A percentile compares a stretch with the other conserved stretches of the same genome.
Evolutionary conservation across 2,113 vertebrate species (phyloP).

Genomic region (Ammodytes dubius): DNA sequence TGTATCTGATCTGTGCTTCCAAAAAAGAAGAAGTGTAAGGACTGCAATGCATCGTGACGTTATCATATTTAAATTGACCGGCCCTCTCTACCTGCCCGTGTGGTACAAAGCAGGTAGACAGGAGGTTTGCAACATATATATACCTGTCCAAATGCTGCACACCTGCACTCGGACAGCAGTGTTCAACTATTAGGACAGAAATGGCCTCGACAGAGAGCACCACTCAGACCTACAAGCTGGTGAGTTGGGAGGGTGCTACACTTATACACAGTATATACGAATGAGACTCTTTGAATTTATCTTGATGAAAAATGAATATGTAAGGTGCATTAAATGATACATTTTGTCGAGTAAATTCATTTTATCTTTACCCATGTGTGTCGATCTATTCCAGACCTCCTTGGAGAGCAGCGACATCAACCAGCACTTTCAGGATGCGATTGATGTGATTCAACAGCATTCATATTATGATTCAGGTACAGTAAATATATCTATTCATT

Average conservation of each 20-base stretch:
- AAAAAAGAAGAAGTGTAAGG: slow-evolving; percentile 84
- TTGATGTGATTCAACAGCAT: slow-evolving; percentile 94
- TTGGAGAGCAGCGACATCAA: slow-evolving; percentile 88
- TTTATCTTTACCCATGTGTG: background rate
- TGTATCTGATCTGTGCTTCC: slow-evolving; percentile 72
- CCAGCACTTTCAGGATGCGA: slow-evolving; percentile 93
- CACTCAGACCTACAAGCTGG: slow-evolving; percentile 75
- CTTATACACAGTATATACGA: background rate
- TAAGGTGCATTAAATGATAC: background rate
- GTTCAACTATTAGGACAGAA: slow-evolving; percentile 36
- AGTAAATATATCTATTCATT: no score
- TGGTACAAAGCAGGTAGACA: slow-evolving; percentile 54
- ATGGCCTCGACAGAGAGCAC: slow-evolving; percentile 56
- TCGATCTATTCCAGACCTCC: slow-evolving; percentile 80
- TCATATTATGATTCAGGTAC: slow-evolving; percentile 84
- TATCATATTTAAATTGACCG: slow-evolving; percentile 79
- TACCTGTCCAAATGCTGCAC: slow-evolving; percentile 58
- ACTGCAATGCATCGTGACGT: slow-evolving; percentile 52
- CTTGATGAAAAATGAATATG: background rate
- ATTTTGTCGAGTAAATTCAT: background rate
- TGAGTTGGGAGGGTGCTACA: slow-evolving; percentile 66
- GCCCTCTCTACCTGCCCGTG: slow-evolving; percentile 56
- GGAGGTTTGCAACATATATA: slow-evolving; percentile 67
- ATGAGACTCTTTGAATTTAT: background rate
- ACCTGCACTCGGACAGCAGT: slow-evolving; percentile 46